Conservation (phyloP, 1,140 invertebrate species). For the Diabrotica virgifera region DNA sequence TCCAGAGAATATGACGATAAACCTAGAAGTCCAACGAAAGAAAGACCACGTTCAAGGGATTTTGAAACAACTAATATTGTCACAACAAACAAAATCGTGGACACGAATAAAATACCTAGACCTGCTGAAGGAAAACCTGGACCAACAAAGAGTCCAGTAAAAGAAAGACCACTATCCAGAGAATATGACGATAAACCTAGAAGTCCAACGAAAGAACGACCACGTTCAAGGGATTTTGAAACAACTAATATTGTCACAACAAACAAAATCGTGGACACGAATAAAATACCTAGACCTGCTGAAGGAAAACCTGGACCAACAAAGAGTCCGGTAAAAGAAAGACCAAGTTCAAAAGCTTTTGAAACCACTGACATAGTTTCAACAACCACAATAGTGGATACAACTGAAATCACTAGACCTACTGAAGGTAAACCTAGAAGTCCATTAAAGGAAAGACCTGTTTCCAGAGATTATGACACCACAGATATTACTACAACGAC, state of each 20-base stretch:
- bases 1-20: conserved; percentile 20
- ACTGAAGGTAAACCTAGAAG: not conserved
- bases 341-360: conserved; percentile 16
- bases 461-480: too few relatives aligned
- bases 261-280: too few relatives aligned
- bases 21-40: conserved; percentile 26
- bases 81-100: conserved; percentile 24
- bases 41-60: conserved; percentile 18
- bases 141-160: conserved; percentile 32
- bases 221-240: not conserved
- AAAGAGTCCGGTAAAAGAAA: conserved; percentile 13
- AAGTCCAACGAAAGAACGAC: conserved; percentile 19
- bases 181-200: conserved; percentile 16
- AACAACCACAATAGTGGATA: not conserved
- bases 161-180: conserved; percentile 24
- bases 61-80: conserved; percentile 23
- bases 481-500: not conserved
- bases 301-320: not conserved
- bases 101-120: conserved; percentile 33
- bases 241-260: too few relatives aligned
- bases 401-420: not conserved
- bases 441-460: not conserved
- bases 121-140: too few relatives aligned
- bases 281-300: not conserved
- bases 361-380: not conserved